Percentiles rank a stretch among this genome's conserved stretches.
Evolutionary conservation across 2,113 vertebrate genomes (phyloP).

Genomic region (Spea bombifrons): DNA sequence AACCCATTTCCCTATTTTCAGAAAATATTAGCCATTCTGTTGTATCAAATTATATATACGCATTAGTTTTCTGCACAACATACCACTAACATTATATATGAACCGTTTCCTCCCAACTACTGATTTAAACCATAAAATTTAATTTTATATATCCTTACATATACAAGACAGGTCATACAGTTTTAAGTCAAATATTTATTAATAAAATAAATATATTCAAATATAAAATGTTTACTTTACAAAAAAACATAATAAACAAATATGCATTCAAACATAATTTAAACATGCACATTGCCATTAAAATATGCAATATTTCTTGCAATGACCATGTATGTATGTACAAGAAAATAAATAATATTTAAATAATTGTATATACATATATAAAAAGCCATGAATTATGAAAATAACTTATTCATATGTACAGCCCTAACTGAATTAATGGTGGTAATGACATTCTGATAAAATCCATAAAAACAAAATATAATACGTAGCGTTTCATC

Average conservation of each 20-base stretch:
- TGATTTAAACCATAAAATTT: no score
- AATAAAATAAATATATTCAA: slow-evolving; percentile 34
- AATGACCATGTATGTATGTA: not conserved
- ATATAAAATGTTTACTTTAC: slow-evolving; percentile 7
- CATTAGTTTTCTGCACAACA: no score
- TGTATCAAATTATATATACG: no score
- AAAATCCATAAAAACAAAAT: no score
- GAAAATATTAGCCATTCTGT: no score
- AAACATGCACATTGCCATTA: not conserved
- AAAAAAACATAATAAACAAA: slow-evolving; percentile 8
- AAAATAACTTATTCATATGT: not conserved
- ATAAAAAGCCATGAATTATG: not conserved
- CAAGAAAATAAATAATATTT: slow-evolving; percentile 26
- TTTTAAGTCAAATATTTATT: not conserved
- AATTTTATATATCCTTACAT: no score
- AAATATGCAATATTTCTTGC: not conserved
- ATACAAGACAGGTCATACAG: no score
- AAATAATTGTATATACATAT: slow-evolving; percentile 23
- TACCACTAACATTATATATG: no score
- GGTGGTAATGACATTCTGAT: not conserved
- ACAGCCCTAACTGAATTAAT: slow-evolving; percentile 1
- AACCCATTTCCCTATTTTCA: no score
- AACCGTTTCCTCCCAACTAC: no score
- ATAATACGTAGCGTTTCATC: no score
- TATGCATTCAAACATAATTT: not conserved